Conservation (phyloP, 2,797 vertebrate species). For the Anabas testudineus region DNA sequence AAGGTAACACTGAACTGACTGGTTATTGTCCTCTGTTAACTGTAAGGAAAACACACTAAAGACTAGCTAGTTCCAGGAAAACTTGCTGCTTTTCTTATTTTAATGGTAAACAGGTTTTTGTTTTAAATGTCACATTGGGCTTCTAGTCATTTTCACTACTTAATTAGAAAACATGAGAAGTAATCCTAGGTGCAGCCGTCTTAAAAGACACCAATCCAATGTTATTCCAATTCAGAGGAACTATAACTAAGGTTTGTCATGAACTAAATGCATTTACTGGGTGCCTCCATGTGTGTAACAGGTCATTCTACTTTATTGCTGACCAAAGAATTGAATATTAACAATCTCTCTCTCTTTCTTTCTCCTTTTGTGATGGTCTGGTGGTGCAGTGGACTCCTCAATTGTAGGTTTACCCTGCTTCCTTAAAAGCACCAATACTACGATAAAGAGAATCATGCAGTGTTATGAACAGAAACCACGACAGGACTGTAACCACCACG, state of each 20-base stretch:
- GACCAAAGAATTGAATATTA: not conserved
- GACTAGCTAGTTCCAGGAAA: no score
- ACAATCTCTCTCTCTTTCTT: not conserved
- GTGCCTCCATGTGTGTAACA: no score
- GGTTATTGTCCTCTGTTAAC: no score
- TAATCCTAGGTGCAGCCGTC: no score
- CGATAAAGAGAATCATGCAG: not conserved
- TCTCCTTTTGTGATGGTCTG: not conserved
- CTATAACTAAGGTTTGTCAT: not conserved
- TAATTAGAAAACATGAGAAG: no score
- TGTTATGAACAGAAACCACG: slow-evolving; percentile 59
- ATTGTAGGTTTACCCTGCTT: rapidly evolving
- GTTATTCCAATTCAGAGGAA: not conserved
- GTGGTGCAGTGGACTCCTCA: not conserved
- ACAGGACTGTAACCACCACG: slow-evolving; percentile 17
- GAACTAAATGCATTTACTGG: not conserved
- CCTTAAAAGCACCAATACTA: no score
- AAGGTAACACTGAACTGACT: slow-evolving; percentile 51
- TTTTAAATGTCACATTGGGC: no score
- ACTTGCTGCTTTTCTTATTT: no score
- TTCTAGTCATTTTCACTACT: no score
- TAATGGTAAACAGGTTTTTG: no score
- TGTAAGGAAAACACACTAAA: no score
- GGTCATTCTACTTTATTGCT: rapidly evolving
- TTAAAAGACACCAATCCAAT: not conserved